Evolutionary conservation across 2,888 invertebrate genomes (phyloP).

Genomic region (Rapana venosa): DNA sequence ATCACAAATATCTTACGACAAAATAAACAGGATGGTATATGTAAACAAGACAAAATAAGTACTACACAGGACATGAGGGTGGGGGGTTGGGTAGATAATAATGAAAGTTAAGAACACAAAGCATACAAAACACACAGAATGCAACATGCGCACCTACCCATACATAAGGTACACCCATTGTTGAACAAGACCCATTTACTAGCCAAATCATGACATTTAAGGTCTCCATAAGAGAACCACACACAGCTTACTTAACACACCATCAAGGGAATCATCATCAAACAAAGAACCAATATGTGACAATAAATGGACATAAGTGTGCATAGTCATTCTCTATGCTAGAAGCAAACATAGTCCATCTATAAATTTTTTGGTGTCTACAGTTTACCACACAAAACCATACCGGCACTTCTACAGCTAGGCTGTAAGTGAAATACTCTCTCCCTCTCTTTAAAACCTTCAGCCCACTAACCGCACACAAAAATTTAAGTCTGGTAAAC

Average conservation of each 20-base stretch:
- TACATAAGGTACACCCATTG: neutral
- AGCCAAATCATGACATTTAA: neutral
- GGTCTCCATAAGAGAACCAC: neutral
- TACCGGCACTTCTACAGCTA: neutral
- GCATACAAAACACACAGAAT: neutral
- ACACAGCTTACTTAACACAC: neutral
- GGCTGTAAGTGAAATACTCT: neutral
- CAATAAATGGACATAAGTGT: slow-evolving; percentile 2
- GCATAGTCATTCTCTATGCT: slow-evolving; percentile 29
- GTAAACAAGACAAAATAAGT: neutral
- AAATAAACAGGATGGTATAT: neutral
- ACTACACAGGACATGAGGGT: neutral
- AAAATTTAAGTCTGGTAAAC: neutral
- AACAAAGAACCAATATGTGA: neutral
- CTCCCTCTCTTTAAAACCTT: neutral
- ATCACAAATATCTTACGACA: neutral
- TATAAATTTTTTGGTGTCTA: neutral
- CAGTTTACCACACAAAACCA: neutral
- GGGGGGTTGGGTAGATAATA: neutral
- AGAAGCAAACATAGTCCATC: neutral
- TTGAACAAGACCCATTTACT: neutral
- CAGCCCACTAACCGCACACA: neutral
- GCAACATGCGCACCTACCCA: neutral
- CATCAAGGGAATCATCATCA: neutral
- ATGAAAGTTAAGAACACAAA: neutral